These are phyloP conservation scores for Dryadula phaetusa DNA, from an alignment of 2,888 invertebrate species.

Conservation along the genomic window DNA sequence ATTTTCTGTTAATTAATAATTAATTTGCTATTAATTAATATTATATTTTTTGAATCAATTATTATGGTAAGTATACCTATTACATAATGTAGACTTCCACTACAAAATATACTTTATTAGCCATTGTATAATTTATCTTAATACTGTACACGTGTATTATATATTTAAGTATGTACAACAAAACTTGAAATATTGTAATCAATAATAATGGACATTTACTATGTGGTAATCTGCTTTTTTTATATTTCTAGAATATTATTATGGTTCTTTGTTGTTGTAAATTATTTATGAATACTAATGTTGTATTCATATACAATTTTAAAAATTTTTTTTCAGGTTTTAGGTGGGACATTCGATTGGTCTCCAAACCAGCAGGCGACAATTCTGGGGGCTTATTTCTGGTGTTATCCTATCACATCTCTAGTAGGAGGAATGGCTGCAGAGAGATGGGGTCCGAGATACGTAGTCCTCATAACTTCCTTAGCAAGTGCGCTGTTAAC, in stretches of 20 bases:
- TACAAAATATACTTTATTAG: background rate
- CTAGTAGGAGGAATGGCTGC: constrained; percentile 87
- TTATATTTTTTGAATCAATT: background rate
- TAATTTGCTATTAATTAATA: background rate
- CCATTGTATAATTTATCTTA: background rate
- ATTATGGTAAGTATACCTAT: background rate
- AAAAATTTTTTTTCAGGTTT: constrained; percentile 32
- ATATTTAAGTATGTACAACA: background rate
- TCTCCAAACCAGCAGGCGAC: constrained; percentile 85
- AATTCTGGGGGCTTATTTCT: constrained; percentile 88
- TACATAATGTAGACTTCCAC: background rate
- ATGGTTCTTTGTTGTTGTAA: background rate
- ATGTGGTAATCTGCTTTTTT: background rate
- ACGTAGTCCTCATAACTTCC: constrained; percentile 83
- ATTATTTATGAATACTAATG: background rate
- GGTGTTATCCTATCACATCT: constrained; percentile 88
- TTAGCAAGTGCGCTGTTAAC: constrained; percentile 83
- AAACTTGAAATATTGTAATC: background rate
- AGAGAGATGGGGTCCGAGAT: constrained; percentile 86
- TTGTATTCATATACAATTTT: background rate
- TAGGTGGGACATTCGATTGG: constrained; percentile 80
- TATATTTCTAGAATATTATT: background rate
- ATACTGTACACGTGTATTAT: background rate
- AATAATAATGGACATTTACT: background rate
- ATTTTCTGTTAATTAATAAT: no score